Conservation (phyloP, 2,113 vertebrate genomes). For the Labrus mixtus region DNA sequence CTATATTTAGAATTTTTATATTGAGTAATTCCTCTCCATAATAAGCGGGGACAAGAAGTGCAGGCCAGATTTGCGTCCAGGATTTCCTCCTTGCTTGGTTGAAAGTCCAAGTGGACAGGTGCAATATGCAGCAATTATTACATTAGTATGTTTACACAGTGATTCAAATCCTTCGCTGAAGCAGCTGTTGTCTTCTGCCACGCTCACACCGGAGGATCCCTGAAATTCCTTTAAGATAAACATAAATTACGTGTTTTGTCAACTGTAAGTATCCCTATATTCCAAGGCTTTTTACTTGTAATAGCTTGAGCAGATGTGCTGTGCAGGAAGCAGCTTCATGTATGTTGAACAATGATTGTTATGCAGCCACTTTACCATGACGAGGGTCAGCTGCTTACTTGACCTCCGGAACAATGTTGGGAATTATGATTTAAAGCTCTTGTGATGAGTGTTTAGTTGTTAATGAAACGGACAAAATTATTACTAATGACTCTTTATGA, state of each 20-base stretch:
- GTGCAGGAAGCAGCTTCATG: neutral
- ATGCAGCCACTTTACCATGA: too few species aligned
- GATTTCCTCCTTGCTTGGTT: neutral
- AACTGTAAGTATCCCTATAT: neutral
- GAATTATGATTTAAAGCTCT: too few species aligned
- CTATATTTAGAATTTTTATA: neutral
- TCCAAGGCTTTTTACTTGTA: neutral
- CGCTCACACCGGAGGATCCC: neutral
- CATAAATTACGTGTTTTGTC: neutral
- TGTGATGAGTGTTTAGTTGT: too few species aligned
- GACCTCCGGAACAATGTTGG: too few species aligned
- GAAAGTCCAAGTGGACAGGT: slow-evolving; percentile 32
- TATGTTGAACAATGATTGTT: neutral
- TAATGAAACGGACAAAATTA: too few species aligned
- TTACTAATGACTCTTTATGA: too few species aligned
- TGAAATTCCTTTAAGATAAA: neutral
- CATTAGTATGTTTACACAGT: slow-evolving; percentile 32
- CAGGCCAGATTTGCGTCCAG: neutral
- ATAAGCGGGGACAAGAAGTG: neutral
- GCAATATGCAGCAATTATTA: slow-evolving; percentile 7
- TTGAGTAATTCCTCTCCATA: neutral
- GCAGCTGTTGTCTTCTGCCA: neutral
- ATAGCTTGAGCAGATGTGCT: too few species aligned
- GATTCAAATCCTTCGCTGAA: neutral
- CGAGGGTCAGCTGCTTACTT: too few species aligned